Evolutionary conservation across 1,140 invertebrate genomes (phyloP), one percentile per base, ranked within the genome.

Genomic region (Pogonomyrmex barbatus): DNA sequence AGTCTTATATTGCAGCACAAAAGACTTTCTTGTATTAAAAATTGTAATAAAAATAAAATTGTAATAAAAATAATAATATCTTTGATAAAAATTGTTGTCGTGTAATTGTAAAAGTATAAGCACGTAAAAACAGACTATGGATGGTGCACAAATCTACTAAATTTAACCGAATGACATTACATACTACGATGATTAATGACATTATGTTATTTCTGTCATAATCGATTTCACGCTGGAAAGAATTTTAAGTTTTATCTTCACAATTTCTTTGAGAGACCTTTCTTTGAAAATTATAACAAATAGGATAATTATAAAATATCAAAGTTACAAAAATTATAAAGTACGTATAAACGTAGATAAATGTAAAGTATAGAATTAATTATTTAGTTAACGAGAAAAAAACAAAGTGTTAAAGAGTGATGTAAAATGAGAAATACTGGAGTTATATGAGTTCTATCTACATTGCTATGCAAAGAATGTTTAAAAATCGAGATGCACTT

Each of bases 391-490:
- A 58, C 5, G 24, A 24, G 24, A 60, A 76, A 60, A 60, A 47
- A 75, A 12, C 30, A 36, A 56, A 75, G 6, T 47, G 17, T 56
- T 42, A 42, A 1, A 17, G 12, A 24, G 24, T 24, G 24, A 50
- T 62, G 9, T 30, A 6, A 5, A 42, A 47, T 33, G 58, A 63
- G 6, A 33, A 63, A 63, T 50, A 2, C 0, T 12, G 5, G 24
- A 24, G 24, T 63, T 17, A 47, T 63, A 36, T 12, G 17, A 36
- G 17, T 4, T 14, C 10, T 60, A 45, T 4, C 12, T 63, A 47
- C 33, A 17, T 63, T 30, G 42, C 42, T 47, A 63, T 77, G 42
- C 30, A n/a, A 63, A 39, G 75, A 77, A 77, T 10, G 42, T 45
- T 30, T n/a, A 17, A 5, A 60, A 62, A 77, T 63, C 30, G 45